Conservation (phyloP, 2,888 invertebrate genomes). For the Ennomos quercinarius region DNA sequence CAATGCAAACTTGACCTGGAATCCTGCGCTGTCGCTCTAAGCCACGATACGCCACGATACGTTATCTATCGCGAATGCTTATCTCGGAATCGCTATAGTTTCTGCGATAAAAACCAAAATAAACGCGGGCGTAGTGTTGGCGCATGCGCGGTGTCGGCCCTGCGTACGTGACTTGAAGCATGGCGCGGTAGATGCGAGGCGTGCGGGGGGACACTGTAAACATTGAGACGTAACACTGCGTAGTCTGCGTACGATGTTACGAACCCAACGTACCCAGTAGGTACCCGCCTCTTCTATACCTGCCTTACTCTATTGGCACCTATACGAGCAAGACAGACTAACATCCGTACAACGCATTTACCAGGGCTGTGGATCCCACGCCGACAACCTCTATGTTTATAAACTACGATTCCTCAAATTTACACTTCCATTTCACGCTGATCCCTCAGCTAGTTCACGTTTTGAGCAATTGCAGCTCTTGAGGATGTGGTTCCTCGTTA, state of each 20-base stretch:
- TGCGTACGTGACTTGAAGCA: conserved; percentile 82
- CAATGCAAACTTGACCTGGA: conserved; percentile 21
- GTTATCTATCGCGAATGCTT: conserved; percentile 87
- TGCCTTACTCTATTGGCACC: conserved; percentile 24
- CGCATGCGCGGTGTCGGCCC: conserved; percentile 68
- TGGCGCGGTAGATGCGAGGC: conserved; percentile 55
- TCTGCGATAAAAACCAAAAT: conserved; percentile 70
- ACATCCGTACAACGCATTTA: conserved; percentile 7
- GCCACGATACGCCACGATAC: conserved; percentile 27
- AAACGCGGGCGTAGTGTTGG: conserved; percentile 49
- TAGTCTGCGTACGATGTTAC: neutral
- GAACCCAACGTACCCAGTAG: conserved; percentile 18
- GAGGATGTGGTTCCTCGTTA: conserved; percentile 18
- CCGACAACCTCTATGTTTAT: conserved; percentile 62
- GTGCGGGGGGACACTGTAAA: conserved; percentile 59
- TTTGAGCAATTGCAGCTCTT: conserved; percentile 20
- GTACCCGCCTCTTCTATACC: conserved; percentile 10
- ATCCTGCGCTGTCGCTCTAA: conserved; percentile 3
- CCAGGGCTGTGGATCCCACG: conserved; percentile 57
- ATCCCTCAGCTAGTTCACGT: conserved; percentile 26
- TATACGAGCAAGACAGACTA: conserved; percentile 22
- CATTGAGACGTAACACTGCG: conserved; percentile 47
- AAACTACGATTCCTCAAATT: conserved; percentile 49
- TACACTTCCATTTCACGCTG: conserved; percentile 42
- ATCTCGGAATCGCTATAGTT: conserved; percentile 57